Base-by-base conservation (phyloP, 2,888 invertebrate genomes). In the Polydrusus pterygomalis region DNA sequence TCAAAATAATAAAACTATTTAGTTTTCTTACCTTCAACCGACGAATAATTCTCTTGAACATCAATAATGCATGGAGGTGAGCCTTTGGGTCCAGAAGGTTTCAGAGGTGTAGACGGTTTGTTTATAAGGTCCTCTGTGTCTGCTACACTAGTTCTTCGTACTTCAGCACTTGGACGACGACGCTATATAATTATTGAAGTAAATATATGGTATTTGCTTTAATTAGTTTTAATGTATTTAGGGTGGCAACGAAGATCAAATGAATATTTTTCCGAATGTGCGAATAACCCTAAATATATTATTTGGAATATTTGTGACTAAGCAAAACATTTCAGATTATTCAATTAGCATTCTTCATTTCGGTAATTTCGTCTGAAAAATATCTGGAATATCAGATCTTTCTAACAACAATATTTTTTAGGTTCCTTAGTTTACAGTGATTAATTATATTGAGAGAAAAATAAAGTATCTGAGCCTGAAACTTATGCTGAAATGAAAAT, bases 41-140 rank as follows among this genome's bases (percentile, higher is more conserved):
- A 97, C 58, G 97, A 95, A 89, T 98, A 97, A 86, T 95, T 98
- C 87, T 97, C 96, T 87, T 97, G 96, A 56, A 96, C 94, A 88
- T 97, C 97, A 81, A 97, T 93, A 87, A 98, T 97, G 81, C 92
- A 91, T 49, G 98, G 97, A 80, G 97, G 96, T 34, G 82, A 75
- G 77, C 96, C 96, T 80, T 92, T 92, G 85, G 92, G 91, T 79
- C 96, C 97, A 70, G 92, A 87, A 79, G 95, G 91, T 86, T 92
- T 93, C 80, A 98, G 89, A 62, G 98, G 97, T 70, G 97, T 96
- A 65, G 96, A 96, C 56, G 96, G 94, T 87, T 96, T 95, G 87
- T 97, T 96, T 87, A 97, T 95, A 82, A 93, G 92, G 87, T 96
- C 96, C 88, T 96, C 96, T 84, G 97, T 90, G 87, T 97, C 97